phyloP scores from a whole-genome alignment of 92 coral and sea anemone species.

The Heliopora coerulea region DNA sequence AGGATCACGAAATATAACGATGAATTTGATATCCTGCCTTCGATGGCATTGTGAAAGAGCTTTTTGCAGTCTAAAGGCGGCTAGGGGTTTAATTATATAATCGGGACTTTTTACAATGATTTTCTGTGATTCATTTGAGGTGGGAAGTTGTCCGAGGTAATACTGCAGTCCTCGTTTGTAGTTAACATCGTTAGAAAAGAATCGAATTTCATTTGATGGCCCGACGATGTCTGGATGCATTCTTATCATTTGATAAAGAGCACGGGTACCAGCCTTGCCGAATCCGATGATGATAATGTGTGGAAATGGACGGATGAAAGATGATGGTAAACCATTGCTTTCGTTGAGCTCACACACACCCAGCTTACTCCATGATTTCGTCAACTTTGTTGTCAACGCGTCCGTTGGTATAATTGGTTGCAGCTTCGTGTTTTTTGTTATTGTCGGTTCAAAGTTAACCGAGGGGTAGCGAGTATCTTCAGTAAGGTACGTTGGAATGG shows the following conservation, averaged over 20 bases:
- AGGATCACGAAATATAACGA: background rate
- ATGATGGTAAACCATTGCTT: too few species aligned
- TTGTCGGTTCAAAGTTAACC: too few species aligned
- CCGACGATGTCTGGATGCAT: constrained; percentile 31
- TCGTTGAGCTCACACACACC: too few species aligned
- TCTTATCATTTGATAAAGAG: constrained; percentile 24
- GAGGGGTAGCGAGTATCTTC: too few species aligned
- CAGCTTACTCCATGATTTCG: too few species aligned
- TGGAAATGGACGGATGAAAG: constrained; percentile 24
- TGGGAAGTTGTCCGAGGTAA: constrained; percentile 12
- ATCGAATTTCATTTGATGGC: constrained; percentile 13
- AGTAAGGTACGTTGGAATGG: too few species aligned
- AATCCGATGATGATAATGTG: constrained; percentile 34
- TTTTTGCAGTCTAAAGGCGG: background rate
- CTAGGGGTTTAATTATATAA: constrained; percentile 12
- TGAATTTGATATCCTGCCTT: background rate
- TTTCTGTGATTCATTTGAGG: background rate
- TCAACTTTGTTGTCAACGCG: too few species aligned
- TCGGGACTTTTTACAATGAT: constrained; percentile 27
- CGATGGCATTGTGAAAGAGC: background rate
- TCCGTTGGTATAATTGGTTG: too few species aligned
- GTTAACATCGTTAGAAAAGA: constrained; percentile 20
- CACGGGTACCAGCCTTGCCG: constrained; percentile 32
- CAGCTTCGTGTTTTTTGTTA: too few species aligned
- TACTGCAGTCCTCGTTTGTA: constrained; percentile 11